Conservation (phyloP, 1,140 invertebrate species). For the Anoplophora glabripennis region DNA sequence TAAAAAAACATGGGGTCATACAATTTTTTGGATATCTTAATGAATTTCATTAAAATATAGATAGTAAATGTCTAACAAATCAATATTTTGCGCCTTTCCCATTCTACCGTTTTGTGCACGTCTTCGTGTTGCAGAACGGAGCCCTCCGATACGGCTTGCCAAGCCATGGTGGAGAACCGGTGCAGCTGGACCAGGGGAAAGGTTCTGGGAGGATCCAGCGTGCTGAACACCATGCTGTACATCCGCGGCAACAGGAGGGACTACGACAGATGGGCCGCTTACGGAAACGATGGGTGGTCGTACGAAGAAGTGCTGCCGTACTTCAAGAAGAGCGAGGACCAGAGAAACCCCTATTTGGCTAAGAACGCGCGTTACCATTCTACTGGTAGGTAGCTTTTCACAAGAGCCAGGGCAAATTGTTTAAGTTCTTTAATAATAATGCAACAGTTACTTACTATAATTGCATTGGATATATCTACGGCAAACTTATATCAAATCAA, state of each 20-base stretch:
- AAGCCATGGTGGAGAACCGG: constrained; percentile 75
- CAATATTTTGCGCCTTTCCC: no score
- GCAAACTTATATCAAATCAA: background rate
- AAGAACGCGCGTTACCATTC: constrained; percentile 66
- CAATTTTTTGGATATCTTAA: no score
- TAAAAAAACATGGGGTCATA: no score
- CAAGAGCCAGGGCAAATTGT: no score
- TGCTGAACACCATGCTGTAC: constrained; percentile 88
- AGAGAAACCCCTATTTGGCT: constrained; percentile 77
- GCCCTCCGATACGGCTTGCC: constrained; percentile 79
- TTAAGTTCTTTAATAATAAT: no score
- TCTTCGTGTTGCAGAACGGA: constrained; percentile 67
- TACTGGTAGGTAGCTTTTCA: constrained; percentile 54
- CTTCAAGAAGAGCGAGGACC: constrained; percentile 83
- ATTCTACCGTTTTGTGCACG: no score
- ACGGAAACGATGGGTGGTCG: constrained; percentile 87
- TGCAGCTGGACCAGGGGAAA: constrained; percentile 85
- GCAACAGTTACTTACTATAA: no score
- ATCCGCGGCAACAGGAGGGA: constrained; percentile 86
- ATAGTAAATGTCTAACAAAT: no score
- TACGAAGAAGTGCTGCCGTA: constrained; percentile 85
- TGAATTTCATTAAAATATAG: no score
- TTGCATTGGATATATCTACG: background rate
- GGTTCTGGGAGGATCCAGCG: constrained; percentile 82
- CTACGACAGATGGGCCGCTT: constrained; percentile 81